Base-by-base conservation (phyloP, 2,888 invertebrate genomes). In the Leptothorax acervorum region DNA sequence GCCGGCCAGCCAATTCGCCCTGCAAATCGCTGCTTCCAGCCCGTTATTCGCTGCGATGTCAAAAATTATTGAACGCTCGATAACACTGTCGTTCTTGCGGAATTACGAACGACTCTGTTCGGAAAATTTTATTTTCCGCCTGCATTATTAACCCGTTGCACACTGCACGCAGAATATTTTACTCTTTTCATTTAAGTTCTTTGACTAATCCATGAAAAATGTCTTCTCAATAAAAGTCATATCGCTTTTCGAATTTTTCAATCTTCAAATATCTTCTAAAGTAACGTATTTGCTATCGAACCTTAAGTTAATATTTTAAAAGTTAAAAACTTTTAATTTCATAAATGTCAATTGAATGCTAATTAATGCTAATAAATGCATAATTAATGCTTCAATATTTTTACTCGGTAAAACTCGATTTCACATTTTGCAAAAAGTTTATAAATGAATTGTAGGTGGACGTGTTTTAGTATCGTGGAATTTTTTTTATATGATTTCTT, bases 51-150 rank as follows among this genome's bases (percentile, higher is more conserved):
- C 35, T 11, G n/a, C 60, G 31, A 42, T 45, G 62, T 53, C 65
- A 42, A 62, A 66, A 86, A 66, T 82, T 84, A 79, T 89, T 66
- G 62, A 65, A 31, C 62, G 35, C n/a, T 53, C n/a, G 70, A 76
- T 82, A 82, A 68, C 31, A 1, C 28, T 73, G 23, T 51, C 48
- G 8, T 28, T 60, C 31, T 57, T 48, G 5, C 28, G 12, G 8
- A 65, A 23, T 65, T 79, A 57, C 12, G 23, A 57, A 18, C 18
- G 39, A 2, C 8, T 31, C 45, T 31, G 6, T 55, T 18, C 42
- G 42, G 35, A 31, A 45, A 68, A 55, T 42, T n/a, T 53, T 42
- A n/a, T 42, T 9, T 31, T 0, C 3, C 3, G 18, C 23, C 23
- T 51, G 55, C 39, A 15, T 45, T 11, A 6, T 45, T 60, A 53